phyloP scores from a whole-genome alignment of 2,113 vertebrate species.

The Odontophorus gujanensis region DNA sequence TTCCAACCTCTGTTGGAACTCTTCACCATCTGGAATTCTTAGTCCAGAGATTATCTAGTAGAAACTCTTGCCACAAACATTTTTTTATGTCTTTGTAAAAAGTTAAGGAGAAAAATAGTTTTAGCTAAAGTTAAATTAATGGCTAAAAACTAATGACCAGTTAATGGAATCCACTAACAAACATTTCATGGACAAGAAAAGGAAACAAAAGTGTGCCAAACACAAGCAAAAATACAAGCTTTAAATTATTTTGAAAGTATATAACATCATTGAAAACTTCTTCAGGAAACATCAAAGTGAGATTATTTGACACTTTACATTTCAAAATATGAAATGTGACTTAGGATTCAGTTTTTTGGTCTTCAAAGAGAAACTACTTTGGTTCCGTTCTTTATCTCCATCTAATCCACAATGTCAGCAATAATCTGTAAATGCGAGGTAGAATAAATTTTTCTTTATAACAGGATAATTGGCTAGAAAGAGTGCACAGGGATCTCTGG shows the following conservation, averaged over 20 bases:
- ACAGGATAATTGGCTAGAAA: background rate
- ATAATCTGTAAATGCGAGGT: background rate
- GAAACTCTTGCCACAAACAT: background rate
- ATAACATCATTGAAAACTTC: background rate
- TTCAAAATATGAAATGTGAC: background rate
- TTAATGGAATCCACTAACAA: background rate
- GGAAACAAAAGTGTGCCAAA: fast-evolving
- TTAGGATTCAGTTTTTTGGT: background rate
- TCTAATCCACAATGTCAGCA: background rate
- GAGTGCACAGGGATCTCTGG: background rate
- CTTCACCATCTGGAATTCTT: background rate
- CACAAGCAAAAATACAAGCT: background rate
- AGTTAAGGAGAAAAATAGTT: background rate
- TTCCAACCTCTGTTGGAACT: background rate
- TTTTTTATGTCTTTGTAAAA: background rate
- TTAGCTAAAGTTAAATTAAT: background rate
- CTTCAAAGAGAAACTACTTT: background rate
- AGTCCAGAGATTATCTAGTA: background rate
- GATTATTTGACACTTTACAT: background rate
- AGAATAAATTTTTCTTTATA: background rate
- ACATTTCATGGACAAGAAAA: background rate
- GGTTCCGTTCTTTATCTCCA: background rate
- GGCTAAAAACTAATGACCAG: background rate
- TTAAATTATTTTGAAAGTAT: background rate
- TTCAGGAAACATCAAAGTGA: background rate